phyloP scores from a whole-genome alignment of 2,797 vertebrate genomes.

The Phataginus tricuspis region DNA sequence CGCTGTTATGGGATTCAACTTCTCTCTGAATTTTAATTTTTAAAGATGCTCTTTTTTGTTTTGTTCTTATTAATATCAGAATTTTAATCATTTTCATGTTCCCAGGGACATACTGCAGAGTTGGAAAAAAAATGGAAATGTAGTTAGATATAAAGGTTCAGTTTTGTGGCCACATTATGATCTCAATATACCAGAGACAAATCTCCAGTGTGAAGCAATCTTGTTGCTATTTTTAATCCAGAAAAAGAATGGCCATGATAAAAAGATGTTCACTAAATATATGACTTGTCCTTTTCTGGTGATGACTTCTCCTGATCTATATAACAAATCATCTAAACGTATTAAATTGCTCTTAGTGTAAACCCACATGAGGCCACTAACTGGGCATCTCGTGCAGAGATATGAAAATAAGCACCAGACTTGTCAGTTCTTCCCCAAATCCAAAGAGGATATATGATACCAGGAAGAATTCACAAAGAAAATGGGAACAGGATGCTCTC shows the following conservation, averaged over 20 bases:
- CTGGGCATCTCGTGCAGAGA: background rate
- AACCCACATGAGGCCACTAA: background rate
- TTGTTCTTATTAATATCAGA: conserved; percentile 59
- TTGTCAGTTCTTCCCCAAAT: background rate
- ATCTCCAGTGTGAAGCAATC: background rate
- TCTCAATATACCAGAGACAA: background rate
- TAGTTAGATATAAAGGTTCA: conserved; percentile 44
- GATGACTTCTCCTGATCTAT: background rate
- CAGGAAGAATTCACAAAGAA: conserved; percentile 3
- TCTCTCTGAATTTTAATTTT: conserved; percentile 82
- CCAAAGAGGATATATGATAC: background rate
- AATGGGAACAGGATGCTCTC: background rate
- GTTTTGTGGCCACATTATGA: background rate
- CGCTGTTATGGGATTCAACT: conserved; percentile 73
- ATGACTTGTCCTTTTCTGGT: background rate
- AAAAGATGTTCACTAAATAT: background rate
- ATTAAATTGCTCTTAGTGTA: background rate
- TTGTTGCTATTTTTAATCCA: background rate
- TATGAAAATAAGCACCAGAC: background rate
- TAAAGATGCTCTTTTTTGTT: conserved; percentile 71
- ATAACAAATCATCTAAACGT: background rate
- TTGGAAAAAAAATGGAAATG: conserved; percentile 46
- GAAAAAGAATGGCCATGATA: background rate
- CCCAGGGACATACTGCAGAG: background rate
- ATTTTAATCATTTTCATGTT: conserved; percentile 70